Percentiles rank a stretch among this genome's conserved stretches.
Conservation (phyloP, 2,113 vertebrate species). For the Neogobius melanostomus region DNA sequence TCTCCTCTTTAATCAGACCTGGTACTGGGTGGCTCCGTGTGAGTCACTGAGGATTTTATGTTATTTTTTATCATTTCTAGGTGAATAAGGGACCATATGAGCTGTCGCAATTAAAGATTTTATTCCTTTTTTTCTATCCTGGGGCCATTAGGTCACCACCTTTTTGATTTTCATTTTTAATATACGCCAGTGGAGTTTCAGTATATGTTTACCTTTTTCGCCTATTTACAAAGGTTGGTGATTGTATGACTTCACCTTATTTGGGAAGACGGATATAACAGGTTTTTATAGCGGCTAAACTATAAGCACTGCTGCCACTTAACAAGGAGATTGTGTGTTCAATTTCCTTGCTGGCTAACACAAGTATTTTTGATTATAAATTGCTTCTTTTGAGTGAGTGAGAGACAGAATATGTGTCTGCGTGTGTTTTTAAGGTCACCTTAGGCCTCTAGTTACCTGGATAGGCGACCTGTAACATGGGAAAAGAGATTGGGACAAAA, state of each 20-base stretch:
- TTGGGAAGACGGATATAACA: background rate
- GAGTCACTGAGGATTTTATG: conserved; percentile 14
- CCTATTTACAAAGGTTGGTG: conserved; percentile 7
- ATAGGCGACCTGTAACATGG: too few relatives aligned
- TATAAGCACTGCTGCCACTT: background rate
- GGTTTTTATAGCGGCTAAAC: background rate
- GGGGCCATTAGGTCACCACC: conserved; percentile 7
- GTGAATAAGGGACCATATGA: conserved; percentile 49
- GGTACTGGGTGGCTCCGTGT: conserved; percentile 45
- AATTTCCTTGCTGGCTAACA: background rate
- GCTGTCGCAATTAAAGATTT: conserved; percentile 32
- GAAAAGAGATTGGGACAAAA: too few relatives aligned
- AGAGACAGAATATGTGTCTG: background rate
- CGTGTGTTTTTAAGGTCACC: background rate
- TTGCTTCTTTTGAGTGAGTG: background rate
- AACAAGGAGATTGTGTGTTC: background rate
- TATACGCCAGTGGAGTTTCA: background rate
- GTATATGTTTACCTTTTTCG: background rate
- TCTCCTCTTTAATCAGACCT: conserved; percentile 26
- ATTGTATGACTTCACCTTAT: conserved; percentile 5
- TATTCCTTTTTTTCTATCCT: conserved; percentile 17
- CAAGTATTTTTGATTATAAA: background rate
- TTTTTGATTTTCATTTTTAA: background rate
- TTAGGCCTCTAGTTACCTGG: background rate
- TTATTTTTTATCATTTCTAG: conserved; percentile 24